Evolutionary conservation across 53 echinoderm and acorn worm species (phyloP).

Genomic region (Temnopleurus reevesii): DNA sequence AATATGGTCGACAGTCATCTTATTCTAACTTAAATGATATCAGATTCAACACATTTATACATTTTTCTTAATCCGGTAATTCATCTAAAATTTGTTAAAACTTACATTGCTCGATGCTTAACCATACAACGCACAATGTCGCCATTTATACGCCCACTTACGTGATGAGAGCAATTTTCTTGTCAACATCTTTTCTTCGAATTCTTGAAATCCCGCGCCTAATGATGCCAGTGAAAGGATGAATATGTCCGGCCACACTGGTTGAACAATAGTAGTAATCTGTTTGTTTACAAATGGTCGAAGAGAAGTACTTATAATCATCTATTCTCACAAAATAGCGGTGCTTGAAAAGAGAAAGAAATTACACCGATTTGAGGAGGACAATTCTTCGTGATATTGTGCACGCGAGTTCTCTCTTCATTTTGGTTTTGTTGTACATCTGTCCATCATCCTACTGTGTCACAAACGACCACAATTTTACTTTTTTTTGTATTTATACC

Average conservation of each 20-base stretch:
- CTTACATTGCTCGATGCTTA: too few species aligned
- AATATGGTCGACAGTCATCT: too few species aligned
- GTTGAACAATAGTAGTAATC: constrained; percentile 15
- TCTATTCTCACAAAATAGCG: neutral
- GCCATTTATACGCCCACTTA: neutral
- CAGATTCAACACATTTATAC: too few species aligned
- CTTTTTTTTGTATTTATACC: too few species aligned
- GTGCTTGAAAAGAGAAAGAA: constrained; percentile 4
- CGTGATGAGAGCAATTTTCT: neutral
- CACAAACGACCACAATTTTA: too few species aligned
- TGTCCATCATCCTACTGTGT: too few species aligned
- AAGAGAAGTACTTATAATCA: neutral
- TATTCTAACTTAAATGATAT: too few species aligned
- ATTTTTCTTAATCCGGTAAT: too few species aligned
- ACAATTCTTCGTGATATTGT: neutral
- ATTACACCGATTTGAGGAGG: neutral
- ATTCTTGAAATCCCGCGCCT: neutral
- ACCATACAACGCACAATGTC: neutral
- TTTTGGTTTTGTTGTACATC: too few species aligned
- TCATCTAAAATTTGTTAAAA: too few species aligned
- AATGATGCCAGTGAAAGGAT: neutral
- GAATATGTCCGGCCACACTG: constrained; percentile 24
- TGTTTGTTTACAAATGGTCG: constrained; percentile 48
- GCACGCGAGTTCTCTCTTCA: neutral
- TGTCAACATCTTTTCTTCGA: neutral